A percentile compares a stretch with the other conserved stretches of the same genome.
phyloP scores from a whole-genome alignment of 2,113 vertebrate species.

The Athene noctua region DNA sequence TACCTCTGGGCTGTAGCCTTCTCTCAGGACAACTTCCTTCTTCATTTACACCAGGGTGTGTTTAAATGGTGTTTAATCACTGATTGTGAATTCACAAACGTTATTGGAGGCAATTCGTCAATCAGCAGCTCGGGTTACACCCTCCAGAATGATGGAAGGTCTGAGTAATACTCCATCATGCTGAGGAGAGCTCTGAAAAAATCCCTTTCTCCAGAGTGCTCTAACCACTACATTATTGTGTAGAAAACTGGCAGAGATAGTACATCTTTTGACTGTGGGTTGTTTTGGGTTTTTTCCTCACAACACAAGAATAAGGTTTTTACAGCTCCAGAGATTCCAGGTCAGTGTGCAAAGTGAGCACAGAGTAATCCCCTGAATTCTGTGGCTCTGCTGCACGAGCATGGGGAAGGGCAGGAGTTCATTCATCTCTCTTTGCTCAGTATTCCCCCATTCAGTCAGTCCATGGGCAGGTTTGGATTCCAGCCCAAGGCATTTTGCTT shows the following conservation, averaged over 20 bases:
- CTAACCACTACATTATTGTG: not conserved
- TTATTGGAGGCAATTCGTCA: not conserved
- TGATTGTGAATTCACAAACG: not conserved
- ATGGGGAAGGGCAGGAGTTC: not conserved
- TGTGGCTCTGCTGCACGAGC: not conserved
- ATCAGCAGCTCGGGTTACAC: not conserved
- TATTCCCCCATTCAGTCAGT: not conserved
- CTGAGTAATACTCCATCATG: not conserved
- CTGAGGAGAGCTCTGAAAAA: not conserved
- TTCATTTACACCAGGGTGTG: not conserved
- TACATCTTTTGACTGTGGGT: not conserved
- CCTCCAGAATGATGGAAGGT: not conserved
- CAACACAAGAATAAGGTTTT: not conserved
- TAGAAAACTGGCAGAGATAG: not conserved
- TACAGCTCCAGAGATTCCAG: not conserved
- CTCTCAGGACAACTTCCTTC: not conserved
- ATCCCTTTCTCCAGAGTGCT: not conserved
- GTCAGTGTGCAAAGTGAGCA: not conserved
- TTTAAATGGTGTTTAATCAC: not conserved
- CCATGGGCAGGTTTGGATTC: not conserved
- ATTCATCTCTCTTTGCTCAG: not conserved
- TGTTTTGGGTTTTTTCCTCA: not conserved
- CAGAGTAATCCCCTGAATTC: not conserved
- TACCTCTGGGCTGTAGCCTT: not conserved
- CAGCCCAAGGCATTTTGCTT: not conserved